These are phyloP conservation scores for Carollia perspicillata DNA, from an alignment of 2,113 vertebrate species.

Conservation along the genomic window DNA sequence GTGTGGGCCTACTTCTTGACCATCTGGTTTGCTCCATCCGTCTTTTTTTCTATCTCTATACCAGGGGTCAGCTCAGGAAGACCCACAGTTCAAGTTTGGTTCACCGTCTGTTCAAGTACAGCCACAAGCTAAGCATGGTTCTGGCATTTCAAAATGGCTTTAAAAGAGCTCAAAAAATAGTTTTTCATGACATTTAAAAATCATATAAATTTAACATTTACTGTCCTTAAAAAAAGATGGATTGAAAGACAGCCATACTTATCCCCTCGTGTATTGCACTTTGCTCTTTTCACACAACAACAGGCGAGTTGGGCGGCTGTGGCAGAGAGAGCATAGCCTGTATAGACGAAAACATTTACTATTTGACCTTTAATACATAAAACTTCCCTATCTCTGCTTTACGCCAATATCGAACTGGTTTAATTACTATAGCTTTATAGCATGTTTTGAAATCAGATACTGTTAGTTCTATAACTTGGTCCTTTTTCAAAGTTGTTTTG, in stretches of 20 bases:
- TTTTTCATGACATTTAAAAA: conserved; percentile 30
- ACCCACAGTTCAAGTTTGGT: neutral
- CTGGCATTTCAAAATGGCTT: neutral
- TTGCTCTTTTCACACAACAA: neutral
- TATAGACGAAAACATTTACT: conserved; percentile 38
- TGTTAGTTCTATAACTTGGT: neutral
- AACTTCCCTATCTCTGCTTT: conserved; percentile 12
- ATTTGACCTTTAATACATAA: neutral
- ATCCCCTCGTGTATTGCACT: neutral
- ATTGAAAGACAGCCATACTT: neutral
- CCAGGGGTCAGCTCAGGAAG: neutral
- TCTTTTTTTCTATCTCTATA: neutral
- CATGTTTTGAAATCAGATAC: conserved; percentile 30
- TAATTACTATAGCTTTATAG: conserved; percentile 26
- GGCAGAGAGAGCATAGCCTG: neutral
- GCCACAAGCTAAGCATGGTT: neutral
- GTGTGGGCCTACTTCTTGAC: neutral
- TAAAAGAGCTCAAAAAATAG: neutral
- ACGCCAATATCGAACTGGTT: neutral
- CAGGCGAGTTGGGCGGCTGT: neutral
- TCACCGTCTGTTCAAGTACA: neutral
- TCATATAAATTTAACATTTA: conserved; percentile 38
- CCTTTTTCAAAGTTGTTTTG: conserved; percentile 17
- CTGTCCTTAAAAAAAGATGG: conserved; percentile 15
- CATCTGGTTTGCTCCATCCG: neutral